These are phyloP conservation scores for Catharus fuscescens DNA, from an alignment of 2,113 vertebrate genomes.

Conservation along the genomic window DNA sequence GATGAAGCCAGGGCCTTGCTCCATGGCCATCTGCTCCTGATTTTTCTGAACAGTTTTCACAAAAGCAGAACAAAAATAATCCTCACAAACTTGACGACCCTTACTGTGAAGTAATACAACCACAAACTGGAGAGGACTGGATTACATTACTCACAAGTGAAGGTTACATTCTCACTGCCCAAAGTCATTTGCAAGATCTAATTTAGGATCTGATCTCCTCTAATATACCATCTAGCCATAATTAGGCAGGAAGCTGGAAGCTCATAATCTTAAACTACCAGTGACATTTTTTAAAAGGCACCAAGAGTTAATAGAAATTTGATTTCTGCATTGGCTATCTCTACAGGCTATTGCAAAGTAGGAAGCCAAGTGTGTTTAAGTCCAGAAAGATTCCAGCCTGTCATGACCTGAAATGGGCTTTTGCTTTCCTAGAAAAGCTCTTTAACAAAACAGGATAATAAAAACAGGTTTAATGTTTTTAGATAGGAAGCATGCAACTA, in stretches of 20 bases:
- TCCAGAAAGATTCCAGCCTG: neutral
- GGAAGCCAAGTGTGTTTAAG: neutral
- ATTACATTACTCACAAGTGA: neutral
- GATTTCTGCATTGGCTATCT: neutral
- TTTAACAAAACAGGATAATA: neutral
- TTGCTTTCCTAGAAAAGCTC: neutral
- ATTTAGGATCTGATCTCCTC: neutral
- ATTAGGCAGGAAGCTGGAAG: neutral
- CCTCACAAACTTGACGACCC: neutral
- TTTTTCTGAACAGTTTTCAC: neutral
- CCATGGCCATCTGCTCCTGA: neutral
- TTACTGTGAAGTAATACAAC: neutral
- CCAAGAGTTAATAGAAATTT: neutral
- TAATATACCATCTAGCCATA: neutral
- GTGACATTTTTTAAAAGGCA: constrained; percentile 9
- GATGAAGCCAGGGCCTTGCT: neutral
- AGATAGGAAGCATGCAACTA: neutral
- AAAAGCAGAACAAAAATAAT: neutral
- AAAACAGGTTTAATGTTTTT: neutral
- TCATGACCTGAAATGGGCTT: neutral
- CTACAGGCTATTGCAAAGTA: neutral
- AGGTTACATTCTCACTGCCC: neutral
- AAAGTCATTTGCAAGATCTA: neutral
- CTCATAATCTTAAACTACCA: neutral
- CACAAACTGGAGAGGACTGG: neutral